Conservation (phyloP, 2,888 invertebrate species). For the Eupithecia subfuscata region DNA sequence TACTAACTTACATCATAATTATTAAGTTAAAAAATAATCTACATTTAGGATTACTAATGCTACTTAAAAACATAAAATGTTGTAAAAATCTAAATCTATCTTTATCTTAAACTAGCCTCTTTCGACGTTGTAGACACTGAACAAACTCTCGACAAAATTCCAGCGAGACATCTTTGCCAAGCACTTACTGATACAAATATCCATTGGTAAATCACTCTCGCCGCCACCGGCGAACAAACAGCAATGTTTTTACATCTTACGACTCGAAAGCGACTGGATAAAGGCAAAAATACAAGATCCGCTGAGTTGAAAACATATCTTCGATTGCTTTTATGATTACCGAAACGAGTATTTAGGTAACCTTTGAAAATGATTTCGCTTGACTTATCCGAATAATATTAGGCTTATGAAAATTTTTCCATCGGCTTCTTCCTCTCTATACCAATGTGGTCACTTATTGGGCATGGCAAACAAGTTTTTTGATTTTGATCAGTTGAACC, state of each 20-base stretch:
- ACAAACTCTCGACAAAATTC: slow-evolving; percentile 14
- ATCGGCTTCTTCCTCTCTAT: neutral
- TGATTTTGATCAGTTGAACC: neutral
- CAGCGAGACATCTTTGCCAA: slow-evolving; percentile 26
- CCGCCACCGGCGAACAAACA: slow-evolving; percentile 24
- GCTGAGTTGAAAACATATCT: slow-evolving; percentile 10
- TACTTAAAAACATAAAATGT: neutral
- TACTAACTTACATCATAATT: neutral
- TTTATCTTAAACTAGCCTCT: neutral
- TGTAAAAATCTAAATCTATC: neutral
- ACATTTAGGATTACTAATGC: neutral
- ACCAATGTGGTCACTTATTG: neutral
- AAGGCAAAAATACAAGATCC: slow-evolving; percentile 3
- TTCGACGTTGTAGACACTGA: slow-evolving; percentile 8
- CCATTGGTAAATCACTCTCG: slow-evolving; percentile 26
- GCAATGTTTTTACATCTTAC: slow-evolving; percentile 26
- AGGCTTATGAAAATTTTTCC: neutral
- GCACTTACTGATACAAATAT: slow-evolving; percentile 38
- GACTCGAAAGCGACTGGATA: slow-evolving; percentile 6
- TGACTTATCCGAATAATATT: neutral
- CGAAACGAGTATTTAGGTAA: slow-evolving; percentile 2
- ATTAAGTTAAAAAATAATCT: neutral
- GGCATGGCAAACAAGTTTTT: neutral
- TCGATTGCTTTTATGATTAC: slow-evolving; percentile 16
- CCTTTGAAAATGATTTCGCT: neutral